These are phyloP conservation scores for Elephantulus edwardii DNA, from an alignment of 2,113 vertebrate genomes.

Conservation along the genomic window DNA sequence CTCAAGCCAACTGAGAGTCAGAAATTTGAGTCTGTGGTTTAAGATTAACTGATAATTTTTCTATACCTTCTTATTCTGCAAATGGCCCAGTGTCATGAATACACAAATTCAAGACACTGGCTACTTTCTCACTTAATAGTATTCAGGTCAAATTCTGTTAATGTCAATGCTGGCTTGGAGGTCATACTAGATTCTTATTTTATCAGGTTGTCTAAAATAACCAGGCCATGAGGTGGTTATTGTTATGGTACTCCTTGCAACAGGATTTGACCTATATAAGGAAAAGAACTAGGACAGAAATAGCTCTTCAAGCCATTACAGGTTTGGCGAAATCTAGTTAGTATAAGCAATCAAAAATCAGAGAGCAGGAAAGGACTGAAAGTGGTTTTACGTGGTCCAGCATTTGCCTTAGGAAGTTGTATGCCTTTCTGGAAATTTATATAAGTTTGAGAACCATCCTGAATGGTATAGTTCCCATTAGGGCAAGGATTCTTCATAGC, in stretches of 20 bases:
- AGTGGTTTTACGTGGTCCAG: conserved; percentile 42
- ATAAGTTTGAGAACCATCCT: conserved; percentile 44
- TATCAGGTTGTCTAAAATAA: conserved; percentile 68
- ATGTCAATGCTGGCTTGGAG: conserved; percentile 44
- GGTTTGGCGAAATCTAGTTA: conserved; percentile 52
- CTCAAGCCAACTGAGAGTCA: neutral
- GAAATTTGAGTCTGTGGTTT: neutral
- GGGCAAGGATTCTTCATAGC: conserved; percentile 23
- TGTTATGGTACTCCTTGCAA: conserved; percentile 66
- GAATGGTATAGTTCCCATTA: conserved; percentile 4
- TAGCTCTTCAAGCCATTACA: conserved; percentile 54
- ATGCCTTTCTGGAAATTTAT: conserved; percentile 53
- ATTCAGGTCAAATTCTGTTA: conserved; percentile 67
- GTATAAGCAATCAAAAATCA: conserved; percentile 46
- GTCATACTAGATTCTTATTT: conserved; percentile 45
- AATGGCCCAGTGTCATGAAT: neutral
- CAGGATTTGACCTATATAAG: conserved; percentile 71
- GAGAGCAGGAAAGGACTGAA: neutral
- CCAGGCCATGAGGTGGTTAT: conserved; percentile 52
- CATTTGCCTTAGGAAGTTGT: conserved; percentile 37
- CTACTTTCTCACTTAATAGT: conserved; percentile 29
- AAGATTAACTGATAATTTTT: conserved; percentile 16
- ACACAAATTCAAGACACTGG: conserved; percentile 6
- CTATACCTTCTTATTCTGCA: neutral
- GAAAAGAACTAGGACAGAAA: conserved; percentile 60